Conservation (phyloP, 2,113 vertebrate genomes). For the Polyodon spathula region DNA sequence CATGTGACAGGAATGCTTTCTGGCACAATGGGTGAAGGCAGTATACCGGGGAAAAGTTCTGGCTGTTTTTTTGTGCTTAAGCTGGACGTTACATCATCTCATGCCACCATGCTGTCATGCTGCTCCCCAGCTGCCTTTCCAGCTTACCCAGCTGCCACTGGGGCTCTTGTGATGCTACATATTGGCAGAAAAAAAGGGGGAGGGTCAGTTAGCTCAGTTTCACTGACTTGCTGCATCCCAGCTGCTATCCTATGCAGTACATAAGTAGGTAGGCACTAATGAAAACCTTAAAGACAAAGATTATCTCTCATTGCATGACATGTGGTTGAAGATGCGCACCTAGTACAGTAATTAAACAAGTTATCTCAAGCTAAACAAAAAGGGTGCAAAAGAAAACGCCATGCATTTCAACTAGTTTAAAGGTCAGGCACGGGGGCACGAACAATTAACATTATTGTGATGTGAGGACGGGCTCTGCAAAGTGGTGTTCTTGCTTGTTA, state of each 20-base stretch:
- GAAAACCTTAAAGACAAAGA: too few relatives aligned
- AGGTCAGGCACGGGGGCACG: too few relatives aligned
- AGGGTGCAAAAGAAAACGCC: too few relatives aligned
- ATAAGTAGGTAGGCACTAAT: slow-evolving; percentile 34
- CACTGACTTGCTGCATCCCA: slow-evolving; percentile 40
- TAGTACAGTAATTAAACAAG: too few relatives aligned
- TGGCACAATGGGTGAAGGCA: slow-evolving; percentile 24
- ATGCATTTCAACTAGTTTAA: too few relatives aligned
- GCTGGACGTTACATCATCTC: slow-evolving; percentile 39
- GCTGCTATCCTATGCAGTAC: slow-evolving; percentile 54
- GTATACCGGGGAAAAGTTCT: slow-evolving; percentile 23
- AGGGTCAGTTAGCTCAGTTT: not conserved
- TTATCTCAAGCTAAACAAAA: too few relatives aligned
- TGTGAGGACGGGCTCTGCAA: too few relatives aligned
- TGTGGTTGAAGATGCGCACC: too few relatives aligned
- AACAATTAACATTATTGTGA: too few relatives aligned
- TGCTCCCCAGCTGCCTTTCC: slow-evolving; percentile 64
- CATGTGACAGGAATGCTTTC: slow-evolving; percentile 31
- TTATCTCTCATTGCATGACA: too few relatives aligned
- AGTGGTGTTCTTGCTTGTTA: too few relatives aligned
- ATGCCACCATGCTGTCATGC: slow-evolving; percentile 48
- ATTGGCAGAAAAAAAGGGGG: slow-evolving; percentile 55
- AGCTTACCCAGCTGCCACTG: slow-evolving; percentile 65
- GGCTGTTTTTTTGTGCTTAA: slow-evolving; percentile 1
- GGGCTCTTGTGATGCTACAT: slow-evolving; percentile 50